Conservation (phyloP, 2,113 vertebrate genomes). For the Ciconia maguari region DNA sequence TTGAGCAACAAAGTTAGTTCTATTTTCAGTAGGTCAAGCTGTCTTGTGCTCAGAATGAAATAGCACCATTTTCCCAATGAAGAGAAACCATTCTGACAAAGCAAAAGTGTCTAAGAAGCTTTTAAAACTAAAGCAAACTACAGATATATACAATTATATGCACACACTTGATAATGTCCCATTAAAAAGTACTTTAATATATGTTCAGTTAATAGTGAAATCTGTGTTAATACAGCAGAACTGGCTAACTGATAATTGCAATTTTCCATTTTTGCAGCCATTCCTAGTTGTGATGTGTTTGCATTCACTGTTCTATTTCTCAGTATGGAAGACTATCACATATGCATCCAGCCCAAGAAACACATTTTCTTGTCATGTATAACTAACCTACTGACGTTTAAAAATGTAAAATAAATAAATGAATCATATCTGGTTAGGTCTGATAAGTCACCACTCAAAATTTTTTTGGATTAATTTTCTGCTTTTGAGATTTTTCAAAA, state of each 20-base stretch:
- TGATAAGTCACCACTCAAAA: not conserved
- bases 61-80: not conserved
- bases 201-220: not conserved
- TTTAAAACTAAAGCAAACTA: not conserved
- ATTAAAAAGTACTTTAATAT: not conserved
- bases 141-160: not conserved
- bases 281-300: not conserved
- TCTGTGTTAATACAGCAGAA: not conserved
- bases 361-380: not conserved
- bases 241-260: not conserved
- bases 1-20: not conserved
- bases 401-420: not conserved
- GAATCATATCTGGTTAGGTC: not conserved
- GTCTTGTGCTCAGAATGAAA: not conserved
- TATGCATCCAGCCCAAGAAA: not conserved
- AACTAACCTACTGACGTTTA: not conserved
- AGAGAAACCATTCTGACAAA: not conserved
- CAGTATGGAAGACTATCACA: not conserved
- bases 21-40: not conserved
- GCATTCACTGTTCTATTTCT: not conserved
- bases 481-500: not conserved
- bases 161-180: not conserved
- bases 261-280: not conserved
- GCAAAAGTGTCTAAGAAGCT: not conserved
- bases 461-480: not conserved